phyloP scores from a whole-genome alignment of 2,113 vertebrate species.

The Cynopterus brachyotis region DNA sequence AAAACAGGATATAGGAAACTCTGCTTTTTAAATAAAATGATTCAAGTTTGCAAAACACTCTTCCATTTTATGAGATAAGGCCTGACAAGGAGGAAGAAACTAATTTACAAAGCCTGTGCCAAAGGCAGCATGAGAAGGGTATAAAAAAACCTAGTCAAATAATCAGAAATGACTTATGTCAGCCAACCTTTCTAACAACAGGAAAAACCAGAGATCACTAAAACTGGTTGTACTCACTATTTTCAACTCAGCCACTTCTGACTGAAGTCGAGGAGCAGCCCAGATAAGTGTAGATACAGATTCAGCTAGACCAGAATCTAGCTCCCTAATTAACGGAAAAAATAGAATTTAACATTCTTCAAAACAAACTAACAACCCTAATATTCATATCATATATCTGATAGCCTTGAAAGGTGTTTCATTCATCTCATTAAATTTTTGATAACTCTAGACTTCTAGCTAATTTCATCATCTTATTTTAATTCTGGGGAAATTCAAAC shows the following conservation, averaged over 20 bases:
- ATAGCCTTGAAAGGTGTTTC: background rate
- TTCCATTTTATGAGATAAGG: background rate
- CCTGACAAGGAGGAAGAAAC: background rate
- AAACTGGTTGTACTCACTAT: slow-evolving; percentile 87
- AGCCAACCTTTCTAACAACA: background rate
- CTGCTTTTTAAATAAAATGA: slow-evolving; percentile 28
- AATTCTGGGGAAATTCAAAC: background rate
- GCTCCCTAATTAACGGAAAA: slow-evolving; percentile 85
- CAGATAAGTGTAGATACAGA: slow-evolving; percentile 97
- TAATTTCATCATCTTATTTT: background rate
- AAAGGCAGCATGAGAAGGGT: slow-evolving; percentile 16
- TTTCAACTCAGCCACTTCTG: slow-evolving; percentile 94
- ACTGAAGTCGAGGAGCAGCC: slow-evolving; percentile 96
- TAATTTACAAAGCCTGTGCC: slow-evolving; percentile 12
- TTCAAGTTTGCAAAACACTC: background rate
- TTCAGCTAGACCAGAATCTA: slow-evolving; percentile 96
- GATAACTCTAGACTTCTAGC: background rate
- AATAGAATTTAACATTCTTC: slow-evolving; percentile 25
- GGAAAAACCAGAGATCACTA: slow-evolving; percentile 14
- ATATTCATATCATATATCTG: background rate
- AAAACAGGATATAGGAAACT: background rate
- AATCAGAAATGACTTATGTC: background rate
- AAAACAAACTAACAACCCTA: slow-evolving; percentile 19
- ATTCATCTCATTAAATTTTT: slow-evolving; percentile 14
- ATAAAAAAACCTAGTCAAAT: slow-evolving; percentile 9